Evolutionary conservation across 2,113 vertebrate genomes (phyloP), one percentile per base, ranked within the genome.

Genomic region (Pycnonotus jocosus): DNA sequence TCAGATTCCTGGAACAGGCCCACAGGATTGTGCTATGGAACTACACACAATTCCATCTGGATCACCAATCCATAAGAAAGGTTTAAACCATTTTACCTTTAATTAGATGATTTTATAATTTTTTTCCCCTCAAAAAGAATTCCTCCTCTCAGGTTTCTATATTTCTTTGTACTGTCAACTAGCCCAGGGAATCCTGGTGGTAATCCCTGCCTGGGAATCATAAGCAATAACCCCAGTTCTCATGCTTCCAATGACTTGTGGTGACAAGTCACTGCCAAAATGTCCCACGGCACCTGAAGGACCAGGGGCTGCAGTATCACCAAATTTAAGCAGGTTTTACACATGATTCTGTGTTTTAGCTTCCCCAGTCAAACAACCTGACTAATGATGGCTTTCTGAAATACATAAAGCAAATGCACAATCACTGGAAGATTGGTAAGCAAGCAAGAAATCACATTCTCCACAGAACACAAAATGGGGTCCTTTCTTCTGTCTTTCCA

Each of bases 381-480:
- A 45, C 45, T 47, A 60, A 89, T 21, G 44, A 40, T 89, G 37
- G 17, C 62, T 62, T 88, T n/a, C 27, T 56, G 37, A 61, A 79
- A 70, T 33, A 50, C 13, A 54, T 40, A 82, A 85, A 94, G 88
- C 82, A 94, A 77, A 77, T 47, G 25, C 45, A 86, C 79, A 78
- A 44, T 1, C 78, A 24, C 40, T 47, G 48, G 56, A 91, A 84
- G 64, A 82, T 0, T 47, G 45, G 45, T 50, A 62, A 73, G 71
- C 48, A 61, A 88, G 66, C 58, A 83, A 66, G n/a, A 64, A 88
- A 73, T 60, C 72, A 51, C 64, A 45, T 88, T 83, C n/a, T 92
- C 13, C 48, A 86, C 48, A 45, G 47, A 93, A 88, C 0, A 89
- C 30, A 81, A 85, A 83, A 73, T 0, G 2, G 12, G 56, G 87